Base-by-base conservation (phyloP, 2,888 invertebrate genomes). In the Salpingus planirostris region DNA sequence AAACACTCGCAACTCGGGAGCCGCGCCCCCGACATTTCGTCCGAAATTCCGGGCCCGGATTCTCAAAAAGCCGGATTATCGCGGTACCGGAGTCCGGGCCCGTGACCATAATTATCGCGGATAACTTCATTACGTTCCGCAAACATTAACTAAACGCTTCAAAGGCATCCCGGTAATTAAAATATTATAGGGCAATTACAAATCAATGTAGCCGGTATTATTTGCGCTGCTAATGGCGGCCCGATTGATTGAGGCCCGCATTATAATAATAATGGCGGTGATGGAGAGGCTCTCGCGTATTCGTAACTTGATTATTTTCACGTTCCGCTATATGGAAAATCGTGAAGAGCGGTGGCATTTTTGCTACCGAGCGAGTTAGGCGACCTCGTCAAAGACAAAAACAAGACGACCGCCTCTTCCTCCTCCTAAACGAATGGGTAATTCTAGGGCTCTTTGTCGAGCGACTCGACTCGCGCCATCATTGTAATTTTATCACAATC, bases 71-170 rank as follows among this genome's bases (percentile, higher is more conserved):
- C n/a, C n/a, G n/a, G n/a, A n/a, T n/a, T n/a, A n/a, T n/a, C n/a
- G n/a, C n/a, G n/a, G n/a, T n/a, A n/a, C n/a, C n/a, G n/a, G n/a
- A n/a, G n/a, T n/a, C n/a, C n/a, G n/a, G n/a, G 11, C 8, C 12
- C 11, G 11, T 13, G 8, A 24, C 31, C 28, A 31, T 31, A 27
- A 33, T 35, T 36, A 8, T 11, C n/a, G n/a, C 13, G 11, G 15
- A 27, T 14, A 31, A 44, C 40, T 48, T 46, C 45, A 50, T 50
- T 48, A 50, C 48, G 39, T 42, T 46, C 33, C 34, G 40, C 45
- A 49, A 52, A 52, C 47, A 46, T 35, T 35, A 40, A 45, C 44
- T 44, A 43, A 43, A 46, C 28, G 36, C 32, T 36, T 32, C 36
- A 36, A 37, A 39, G 38, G 36, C 40, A n/a, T 37, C 26, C 37